Conservation (phyloP, 2,113 vertebrate genomes). For the Phalacrocorax carbo region DNA sequence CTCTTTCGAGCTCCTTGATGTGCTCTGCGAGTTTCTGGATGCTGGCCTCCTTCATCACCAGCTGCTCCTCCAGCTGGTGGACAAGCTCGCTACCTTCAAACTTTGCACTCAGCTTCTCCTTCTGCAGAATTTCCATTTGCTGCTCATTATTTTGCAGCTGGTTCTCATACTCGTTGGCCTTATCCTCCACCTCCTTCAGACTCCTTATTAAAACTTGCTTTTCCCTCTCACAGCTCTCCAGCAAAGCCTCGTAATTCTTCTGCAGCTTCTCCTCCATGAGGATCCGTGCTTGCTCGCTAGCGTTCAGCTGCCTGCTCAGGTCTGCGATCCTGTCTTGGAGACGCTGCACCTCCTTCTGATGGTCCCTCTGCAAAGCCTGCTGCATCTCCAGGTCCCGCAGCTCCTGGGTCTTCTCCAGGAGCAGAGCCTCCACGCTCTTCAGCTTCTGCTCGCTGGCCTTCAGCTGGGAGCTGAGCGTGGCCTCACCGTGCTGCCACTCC, state of each 20-base stretch:
- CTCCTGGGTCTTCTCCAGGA: constrained; percentile 89
- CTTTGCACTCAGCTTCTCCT: constrained; percentile 77
- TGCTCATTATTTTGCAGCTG: constrained; percentile 82
- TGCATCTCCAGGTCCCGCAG: constrained; percentile 87
- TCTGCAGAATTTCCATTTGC: constrained; percentile 85
- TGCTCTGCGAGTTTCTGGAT: constrained; percentile 83
- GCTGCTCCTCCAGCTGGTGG: constrained; percentile 84
- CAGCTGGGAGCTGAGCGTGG: constrained; percentile 81
- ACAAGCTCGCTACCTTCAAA: constrained; percentile 80
- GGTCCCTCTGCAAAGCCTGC: constrained; percentile 88
- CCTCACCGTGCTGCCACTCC: constrained; percentile 82
- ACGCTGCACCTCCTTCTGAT: constrained; percentile 85
- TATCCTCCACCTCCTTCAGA: constrained; percentile 84
- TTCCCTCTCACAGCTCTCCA: constrained; percentile 88
- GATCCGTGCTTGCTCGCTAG: constrained; percentile 83
- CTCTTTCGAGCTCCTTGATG: constrained; percentile 82
- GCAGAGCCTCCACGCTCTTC: constrained; percentile 83
- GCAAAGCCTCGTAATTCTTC: constrained; percentile 80
- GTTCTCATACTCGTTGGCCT: constrained; percentile 79
- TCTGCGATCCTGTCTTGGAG: constrained; percentile 87
- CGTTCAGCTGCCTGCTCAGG: constrained; percentile 80
- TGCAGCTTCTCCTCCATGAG: constrained; percentile 89
- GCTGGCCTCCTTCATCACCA: constrained; percentile 77
- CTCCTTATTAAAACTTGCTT: constrained; percentile 81
- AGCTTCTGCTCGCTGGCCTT: constrained; percentile 90